These are phyloP conservation scores for Drosophila trichaetosa DNA, from an alignment of 2,888 invertebrate species.

Conservation along the genomic window DNA sequence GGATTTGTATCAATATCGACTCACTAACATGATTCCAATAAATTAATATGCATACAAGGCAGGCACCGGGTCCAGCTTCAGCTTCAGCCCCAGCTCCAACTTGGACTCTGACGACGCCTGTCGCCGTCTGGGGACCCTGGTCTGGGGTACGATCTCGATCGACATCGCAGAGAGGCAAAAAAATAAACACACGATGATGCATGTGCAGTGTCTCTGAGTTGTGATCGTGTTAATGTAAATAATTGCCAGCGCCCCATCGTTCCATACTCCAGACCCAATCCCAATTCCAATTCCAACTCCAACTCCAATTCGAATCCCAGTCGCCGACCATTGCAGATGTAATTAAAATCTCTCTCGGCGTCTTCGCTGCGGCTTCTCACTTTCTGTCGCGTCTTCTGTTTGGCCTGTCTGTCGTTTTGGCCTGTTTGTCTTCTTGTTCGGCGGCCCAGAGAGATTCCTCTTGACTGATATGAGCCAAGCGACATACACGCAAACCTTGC, in stretches of 20 bases:
- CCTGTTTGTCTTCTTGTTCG: slow-evolving; percentile 63
- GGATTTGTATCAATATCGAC: slow-evolving; percentile 85
- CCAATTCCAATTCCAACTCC: slow-evolving; percentile 12
- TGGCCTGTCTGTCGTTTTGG: slow-evolving; percentile 18
- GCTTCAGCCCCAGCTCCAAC: slow-evolving; percentile 34
- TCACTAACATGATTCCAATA: slow-evolving; percentile 85
- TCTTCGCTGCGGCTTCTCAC: slow-evolving; percentile 65
- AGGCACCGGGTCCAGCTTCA: slow-evolving; percentile 28
- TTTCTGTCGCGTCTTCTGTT: slow-evolving; percentile 34
- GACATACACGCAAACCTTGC: slow-evolving; percentile 73
- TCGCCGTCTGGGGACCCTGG: slow-evolving; percentile 41
- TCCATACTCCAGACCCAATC: slow-evolving; percentile 8
- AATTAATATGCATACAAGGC: slow-evolving; percentile 84
- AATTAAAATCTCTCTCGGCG: slow-evolving; percentile 78
- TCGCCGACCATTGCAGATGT: slow-evolving; percentile 68
- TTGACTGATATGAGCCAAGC: slow-evolving; percentile 76
- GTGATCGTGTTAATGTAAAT: slow-evolving; percentile 85
- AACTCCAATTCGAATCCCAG: slow-evolving; percentile 30
- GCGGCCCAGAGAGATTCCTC: slow-evolving; percentile 67
- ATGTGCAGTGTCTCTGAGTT: slow-evolving; percentile 83
- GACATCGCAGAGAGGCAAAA: slow-evolving; percentile 56
- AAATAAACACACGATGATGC: slow-evolving; percentile 78
- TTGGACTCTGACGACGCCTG: slow-evolving; percentile 50
- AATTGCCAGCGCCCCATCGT: slow-evolving; percentile 78
- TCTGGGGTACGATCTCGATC: slow-evolving; percentile 66